Evolutionary conservation across 2,888 invertebrate genomes (phyloP).

Genomic region (Agrochola circellaris): DNA sequence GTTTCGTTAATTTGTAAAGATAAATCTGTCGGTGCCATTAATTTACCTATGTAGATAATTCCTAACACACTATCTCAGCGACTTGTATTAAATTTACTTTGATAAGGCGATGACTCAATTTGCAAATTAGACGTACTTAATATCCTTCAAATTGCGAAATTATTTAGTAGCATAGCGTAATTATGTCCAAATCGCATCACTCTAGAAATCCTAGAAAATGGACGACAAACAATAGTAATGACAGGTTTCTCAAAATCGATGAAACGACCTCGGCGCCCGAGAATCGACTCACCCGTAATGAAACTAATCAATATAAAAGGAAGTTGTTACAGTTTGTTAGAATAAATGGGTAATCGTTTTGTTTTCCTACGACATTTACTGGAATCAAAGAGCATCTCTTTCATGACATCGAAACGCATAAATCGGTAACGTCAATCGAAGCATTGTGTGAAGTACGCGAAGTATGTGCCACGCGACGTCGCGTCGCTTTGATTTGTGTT

Average conservation of each 20-base stretch:
- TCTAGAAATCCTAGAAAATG: slow-evolving; percentile 10
- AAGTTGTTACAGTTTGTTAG: not conserved
- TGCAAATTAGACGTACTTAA: slow-evolving; percentile 39
- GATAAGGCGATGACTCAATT: slow-evolving; percentile 38
- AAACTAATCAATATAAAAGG: slow-evolving; percentile 23
- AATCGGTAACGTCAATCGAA: not conserved
- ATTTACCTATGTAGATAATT: too few relatives aligned
- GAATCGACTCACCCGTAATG: not conserved
- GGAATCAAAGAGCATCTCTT: too few relatives aligned
- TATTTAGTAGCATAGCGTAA: not conserved
- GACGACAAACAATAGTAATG: not conserved
- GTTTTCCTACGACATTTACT: slow-evolving; percentile 10
- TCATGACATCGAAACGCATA: slow-evolving; percentile 6
- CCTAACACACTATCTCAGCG: slow-evolving; percentile 7
- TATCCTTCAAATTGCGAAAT: not conserved
- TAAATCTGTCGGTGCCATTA: not conserved
- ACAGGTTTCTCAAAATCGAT: slow-evolving; percentile 23
- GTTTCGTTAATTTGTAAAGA: not conserved
- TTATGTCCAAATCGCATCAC: not conserved
- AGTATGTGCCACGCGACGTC: not conserved
- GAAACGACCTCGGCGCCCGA: slow-evolving; percentile 7
- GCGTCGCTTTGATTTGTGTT: not conserved
- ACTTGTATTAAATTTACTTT: not conserved
- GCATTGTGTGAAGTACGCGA: not conserved
- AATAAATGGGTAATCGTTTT: slow-evolving; percentile 3